Base-by-base conservation (phyloP, 2,888 invertebrate genomes). In the Sphecodes monilicornis region DNA sequence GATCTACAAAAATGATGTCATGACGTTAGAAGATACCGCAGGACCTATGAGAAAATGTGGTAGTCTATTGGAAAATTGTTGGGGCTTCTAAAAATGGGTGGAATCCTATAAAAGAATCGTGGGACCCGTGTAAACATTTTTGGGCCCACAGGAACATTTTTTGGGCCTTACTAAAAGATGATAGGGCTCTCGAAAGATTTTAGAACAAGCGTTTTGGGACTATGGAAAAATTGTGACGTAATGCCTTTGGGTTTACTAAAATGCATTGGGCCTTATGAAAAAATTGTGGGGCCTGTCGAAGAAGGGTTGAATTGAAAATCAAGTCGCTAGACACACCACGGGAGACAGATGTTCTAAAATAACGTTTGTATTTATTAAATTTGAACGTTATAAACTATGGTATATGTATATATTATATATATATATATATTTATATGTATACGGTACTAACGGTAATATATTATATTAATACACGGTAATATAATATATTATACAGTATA, bases 321-420 rank as follows among this genome's bases (percentile, higher is more conserved):
- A 29, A n/a, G 11, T 68, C 72, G 74, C 74, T 74, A 78, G 71
- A 75, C 57, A 50, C 46, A 74, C 57, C 77, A 57, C 75, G 78
- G n/a, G 10, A 57, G 66, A 13, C 74, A 68, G 29, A 78, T 82
- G 74, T 71, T 84, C 84, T 84, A 82, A 82, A 84, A 82, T 78
- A 78, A 82, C 78, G 75, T 76, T 78, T 84, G 78, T 75, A 75
- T 84, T 84, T 82, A 78, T 82, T 84, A 78, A 78, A 78, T 84
- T 75, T 46, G 70, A 84, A 84, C 82, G 77, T 82, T 78, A 78
- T 84, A 74, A 82, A 82, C 77, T 82, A 84, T 82, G 64, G 36
- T 46, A 74, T 84, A 54, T 81, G 8, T 66, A 46, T 80, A 57
- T 75, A 70, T 73, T 68, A 41, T 78, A 36, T 70, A 80, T 75